phyloP scores from a whole-genome alignment of 2,797 vertebrate species.

The Eulemur rubriventer region DNA sequence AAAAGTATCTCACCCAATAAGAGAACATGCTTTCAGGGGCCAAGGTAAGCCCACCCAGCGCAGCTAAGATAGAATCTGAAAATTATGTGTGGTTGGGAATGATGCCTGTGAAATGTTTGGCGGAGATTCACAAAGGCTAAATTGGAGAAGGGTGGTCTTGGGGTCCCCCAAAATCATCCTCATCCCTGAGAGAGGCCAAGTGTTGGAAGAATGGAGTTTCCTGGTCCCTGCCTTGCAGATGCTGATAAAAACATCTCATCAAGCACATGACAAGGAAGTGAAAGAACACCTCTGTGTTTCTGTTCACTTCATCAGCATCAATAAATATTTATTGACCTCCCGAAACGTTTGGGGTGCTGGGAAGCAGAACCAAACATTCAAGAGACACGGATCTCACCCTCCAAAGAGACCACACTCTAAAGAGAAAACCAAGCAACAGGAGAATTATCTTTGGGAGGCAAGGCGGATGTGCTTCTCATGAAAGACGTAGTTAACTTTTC shows the following conservation, averaged over 20 bases:
- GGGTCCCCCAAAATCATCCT: not conserved
- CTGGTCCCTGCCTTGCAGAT: not conserved
- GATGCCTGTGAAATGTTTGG: not conserved
- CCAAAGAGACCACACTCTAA: constrained; percentile 4
- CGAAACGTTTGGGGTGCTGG: not conserved
- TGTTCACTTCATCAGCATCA: not conserved
- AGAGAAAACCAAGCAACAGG: constrained; percentile 22
- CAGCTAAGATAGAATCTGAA: not conserved
- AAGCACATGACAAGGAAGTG: not conserved
- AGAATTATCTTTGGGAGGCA: not conserved
- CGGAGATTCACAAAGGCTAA: not conserved
- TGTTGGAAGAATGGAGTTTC: not conserved
- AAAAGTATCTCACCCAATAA: not conserved
- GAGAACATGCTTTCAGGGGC: not conserved
- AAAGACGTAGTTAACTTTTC: not conserved
- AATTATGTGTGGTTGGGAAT: not conserved
- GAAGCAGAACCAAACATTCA: constrained; percentile 34
- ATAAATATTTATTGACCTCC: constrained; percentile 37
- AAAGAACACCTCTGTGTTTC: not conserved
- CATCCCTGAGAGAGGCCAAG: not conserved
- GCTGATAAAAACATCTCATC: not conserved
- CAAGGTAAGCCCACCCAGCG: not conserved
- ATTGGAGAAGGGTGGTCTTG: not conserved
- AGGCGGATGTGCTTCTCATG: not conserved
- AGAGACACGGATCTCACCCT: not conserved